Conservation (phyloP, 92 coral and sea anemone species). For the Parazoanthus atlanticus region DNA sequence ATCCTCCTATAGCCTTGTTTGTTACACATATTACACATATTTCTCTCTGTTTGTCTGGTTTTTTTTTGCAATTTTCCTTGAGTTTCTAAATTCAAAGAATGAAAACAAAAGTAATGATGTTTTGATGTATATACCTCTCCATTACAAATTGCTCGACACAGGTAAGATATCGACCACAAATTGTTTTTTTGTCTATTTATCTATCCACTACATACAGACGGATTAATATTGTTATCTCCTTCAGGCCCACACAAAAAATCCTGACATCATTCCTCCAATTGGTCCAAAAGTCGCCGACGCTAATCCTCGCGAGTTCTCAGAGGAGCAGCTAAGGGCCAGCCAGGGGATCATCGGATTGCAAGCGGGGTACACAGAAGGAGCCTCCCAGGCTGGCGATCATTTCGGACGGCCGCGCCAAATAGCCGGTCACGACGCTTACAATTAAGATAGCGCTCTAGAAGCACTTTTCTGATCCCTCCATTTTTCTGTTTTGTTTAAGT, state of each 20-base stretch:
- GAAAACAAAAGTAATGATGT: no score
- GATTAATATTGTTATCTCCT: background rate
- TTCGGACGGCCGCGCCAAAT: constrained; percentile 5
- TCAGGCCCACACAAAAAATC: constrained; percentile 17
- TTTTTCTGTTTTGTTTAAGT: background rate
- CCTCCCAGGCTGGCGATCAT: constrained; percentile 18
- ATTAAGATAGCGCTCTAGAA: background rate
- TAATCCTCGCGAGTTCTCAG: constrained; percentile 20
- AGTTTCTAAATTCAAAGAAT: no score
- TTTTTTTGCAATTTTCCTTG: background rate
- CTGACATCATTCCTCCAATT: constrained; percentile 20
- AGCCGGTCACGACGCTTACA: constrained; percentile 29
- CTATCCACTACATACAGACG: background rate
- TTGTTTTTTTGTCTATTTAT: no score
- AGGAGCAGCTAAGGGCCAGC: constrained; percentile 10
- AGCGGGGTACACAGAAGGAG: background rate
- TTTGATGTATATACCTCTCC: no score
- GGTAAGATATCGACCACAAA: no score
- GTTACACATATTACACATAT: background rate
- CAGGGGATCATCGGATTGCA: constrained; percentile 23
- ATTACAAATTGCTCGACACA: no score
- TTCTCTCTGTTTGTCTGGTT: background rate
- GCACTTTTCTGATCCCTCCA: background rate
- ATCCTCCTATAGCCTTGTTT: background rate
- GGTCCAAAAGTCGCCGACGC: constrained; percentile 45